Percentiles rank a stretch among this genome's conserved stretches.
Evolutionary conservation across 2,113 vertebrate species (phyloP).

Genomic region (Mystacornis crossleyi): DNA sequence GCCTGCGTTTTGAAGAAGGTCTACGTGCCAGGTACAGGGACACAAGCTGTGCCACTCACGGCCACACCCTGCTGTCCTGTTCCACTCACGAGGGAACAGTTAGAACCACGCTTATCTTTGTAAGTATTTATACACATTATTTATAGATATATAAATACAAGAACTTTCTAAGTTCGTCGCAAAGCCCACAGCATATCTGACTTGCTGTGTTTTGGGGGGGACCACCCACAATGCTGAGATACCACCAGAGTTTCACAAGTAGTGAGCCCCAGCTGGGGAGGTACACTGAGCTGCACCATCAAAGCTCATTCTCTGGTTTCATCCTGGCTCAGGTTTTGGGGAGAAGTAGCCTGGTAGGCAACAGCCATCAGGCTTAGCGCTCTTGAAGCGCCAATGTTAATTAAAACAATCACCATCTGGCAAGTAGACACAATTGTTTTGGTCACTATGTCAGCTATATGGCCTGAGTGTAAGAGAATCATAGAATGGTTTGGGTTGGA

Average conservation of each 20-base stretch:
- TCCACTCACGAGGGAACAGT: not conserved
- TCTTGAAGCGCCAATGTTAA: not conserved
- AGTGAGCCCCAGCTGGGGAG: not conserved
- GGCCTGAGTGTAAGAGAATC: fast-evolving
- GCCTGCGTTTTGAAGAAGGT: not conserved
- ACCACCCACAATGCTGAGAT: not conserved
- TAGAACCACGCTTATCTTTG: fast-evolving
- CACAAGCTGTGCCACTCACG: not conserved
- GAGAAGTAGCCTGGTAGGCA: not conserved
- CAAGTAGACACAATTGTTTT: not conserved
- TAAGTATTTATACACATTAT: no score
- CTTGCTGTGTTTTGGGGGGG: not conserved
- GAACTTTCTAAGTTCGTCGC: not conserved
- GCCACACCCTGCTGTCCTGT: not conserved
- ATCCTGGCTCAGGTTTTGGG: not conserved
- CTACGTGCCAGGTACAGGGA: not conserved
- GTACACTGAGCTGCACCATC: not conserved
- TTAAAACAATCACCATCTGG: not conserved
- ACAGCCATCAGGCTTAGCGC: not conserved
- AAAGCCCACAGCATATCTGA: not conserved
- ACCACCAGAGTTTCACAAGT: not conserved
- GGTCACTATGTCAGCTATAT: not conserved
- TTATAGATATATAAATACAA: not conserved
- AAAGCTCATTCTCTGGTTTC: not conserved
- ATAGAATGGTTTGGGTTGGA: not conserved